Evolutionary conservation across 2,797 vertebrate genomes (phyloP).

Genomic region (Propithecus perrieri): DNA sequence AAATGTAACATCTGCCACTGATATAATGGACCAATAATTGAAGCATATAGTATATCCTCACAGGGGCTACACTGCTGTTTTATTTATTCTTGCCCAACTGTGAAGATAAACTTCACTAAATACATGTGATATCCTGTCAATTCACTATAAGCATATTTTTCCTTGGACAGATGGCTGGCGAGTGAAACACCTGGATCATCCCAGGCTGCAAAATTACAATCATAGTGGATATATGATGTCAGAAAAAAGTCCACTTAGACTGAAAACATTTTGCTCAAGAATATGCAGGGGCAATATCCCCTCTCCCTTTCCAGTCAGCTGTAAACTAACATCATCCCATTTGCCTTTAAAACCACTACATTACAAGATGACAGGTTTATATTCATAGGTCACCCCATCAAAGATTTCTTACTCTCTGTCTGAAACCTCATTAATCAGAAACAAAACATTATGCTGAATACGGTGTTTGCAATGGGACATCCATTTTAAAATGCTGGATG

Average conservation of each 20-base stretch:
- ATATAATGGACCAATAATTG: conserved; percentile 83
- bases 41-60: conserved; percentile 79
- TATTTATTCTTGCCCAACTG: conserved; percentile 85
- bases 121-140: conserved; percentile 78
- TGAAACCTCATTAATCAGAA: not conserved
- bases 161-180: conserved; percentile 68
- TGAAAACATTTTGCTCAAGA: conserved; percentile 51
- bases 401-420: not conserved
- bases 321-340: not conserved
- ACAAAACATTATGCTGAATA: not conserved
- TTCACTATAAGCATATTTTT: conserved; percentile 72
- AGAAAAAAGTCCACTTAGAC: conserved; percentile 64
- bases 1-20: conserved; percentile 85
- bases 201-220: conserved; percentile 67
- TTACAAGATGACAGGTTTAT: not conserved
- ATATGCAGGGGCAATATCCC: not conserved
- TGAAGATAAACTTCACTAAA: conserved; percentile 83
- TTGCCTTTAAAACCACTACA: conserved; percentile 11
- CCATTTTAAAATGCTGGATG: not conserved
- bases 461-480: not conserved
- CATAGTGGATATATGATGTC: conserved; percentile 42
- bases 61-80: conserved; percentile 78
- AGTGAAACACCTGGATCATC: conserved; percentile 69
- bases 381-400: not conserved
- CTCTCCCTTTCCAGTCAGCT: not conserved